Percentiles rank a stretch among this genome's conserved stretches.
Conservation (phyloP, 2,888 invertebrate species). For the Pristionchus maxplancki region DNA sequence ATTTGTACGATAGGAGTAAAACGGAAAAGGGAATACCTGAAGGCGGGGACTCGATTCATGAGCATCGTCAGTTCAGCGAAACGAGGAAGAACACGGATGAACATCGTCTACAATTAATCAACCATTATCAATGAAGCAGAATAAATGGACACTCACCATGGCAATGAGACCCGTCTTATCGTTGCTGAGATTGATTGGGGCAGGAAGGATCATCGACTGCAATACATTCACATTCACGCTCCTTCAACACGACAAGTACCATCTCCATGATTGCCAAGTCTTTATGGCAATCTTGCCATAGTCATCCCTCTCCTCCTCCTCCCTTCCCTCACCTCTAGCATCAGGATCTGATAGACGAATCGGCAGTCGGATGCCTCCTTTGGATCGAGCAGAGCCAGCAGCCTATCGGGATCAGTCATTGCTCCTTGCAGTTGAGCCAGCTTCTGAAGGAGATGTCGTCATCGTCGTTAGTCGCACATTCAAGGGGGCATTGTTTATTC, state of each 20-base stretch:
- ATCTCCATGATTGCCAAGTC: too few relatives aligned
- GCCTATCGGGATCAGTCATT: not conserved
- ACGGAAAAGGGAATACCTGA: not conserved
- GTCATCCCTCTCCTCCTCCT: not conserved
- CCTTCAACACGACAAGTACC: too few relatives aligned
- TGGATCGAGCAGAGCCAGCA: not conserved
- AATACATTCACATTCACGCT: too few relatives aligned
- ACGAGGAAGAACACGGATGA: not conserved
- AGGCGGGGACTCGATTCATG: not conserved
- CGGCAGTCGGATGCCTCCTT: not conserved
- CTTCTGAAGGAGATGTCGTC: too few relatives aligned
- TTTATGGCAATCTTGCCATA: too few relatives aligned
- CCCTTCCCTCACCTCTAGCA: conserved; percentile 2
- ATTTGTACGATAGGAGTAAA: too few relatives aligned
- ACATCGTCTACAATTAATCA: not conserved
- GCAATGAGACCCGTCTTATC: not conserved
- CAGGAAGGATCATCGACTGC: not conserved
- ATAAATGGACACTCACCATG: too few relatives aligned
- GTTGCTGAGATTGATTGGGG: not conserved
- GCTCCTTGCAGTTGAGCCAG: not conserved
- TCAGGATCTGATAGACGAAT: conserved; percentile 19
- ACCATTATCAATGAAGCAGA: too few relatives aligned
- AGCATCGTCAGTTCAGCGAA: not conserved
- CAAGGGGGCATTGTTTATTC: not conserved
- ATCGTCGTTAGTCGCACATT: too few relatives aligned